Evolutionary conservation across 1,140 invertebrate species (phyloP).

Genomic region (Rhopalosiphum padi): DNA sequence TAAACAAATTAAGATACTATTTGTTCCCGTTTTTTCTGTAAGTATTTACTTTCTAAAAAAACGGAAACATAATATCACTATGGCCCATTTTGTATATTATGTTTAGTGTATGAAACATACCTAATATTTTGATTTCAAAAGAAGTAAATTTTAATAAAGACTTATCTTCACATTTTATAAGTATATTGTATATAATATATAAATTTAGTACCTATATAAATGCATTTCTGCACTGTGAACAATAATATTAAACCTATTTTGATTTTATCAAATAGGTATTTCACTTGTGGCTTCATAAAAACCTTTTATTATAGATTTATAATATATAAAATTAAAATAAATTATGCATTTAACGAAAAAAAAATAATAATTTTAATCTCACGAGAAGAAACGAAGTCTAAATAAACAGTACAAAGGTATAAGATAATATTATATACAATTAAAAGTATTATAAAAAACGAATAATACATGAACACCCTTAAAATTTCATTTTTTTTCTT

Average conservation of each 20-base stretch:
- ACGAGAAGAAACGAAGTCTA: neutral
- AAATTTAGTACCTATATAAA: neutral
- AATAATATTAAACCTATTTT: neutral
- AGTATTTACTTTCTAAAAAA: no score
- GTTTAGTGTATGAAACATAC: no score
- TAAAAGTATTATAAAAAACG: neutral
- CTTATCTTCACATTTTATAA: no score
- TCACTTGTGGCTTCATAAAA: neutral
- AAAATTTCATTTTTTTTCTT: conserved; percentile 3
- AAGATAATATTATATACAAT: neutral
- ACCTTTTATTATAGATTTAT: neutral
- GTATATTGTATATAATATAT: no score
- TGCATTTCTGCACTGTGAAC: neutral
- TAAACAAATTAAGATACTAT: no score
- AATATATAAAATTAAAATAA: neutral
- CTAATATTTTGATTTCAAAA: no score
- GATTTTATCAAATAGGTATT: neutral
- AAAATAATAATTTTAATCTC: neutral
- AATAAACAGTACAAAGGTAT: neutral
- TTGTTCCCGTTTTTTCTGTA: no score
- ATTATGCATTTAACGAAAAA: neutral
- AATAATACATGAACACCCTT: neutral
- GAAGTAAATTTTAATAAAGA: no score
- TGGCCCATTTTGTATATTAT: no score
- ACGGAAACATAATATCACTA: no score